A percentile compares a stretch with the other conserved stretches of the same genome.
Conservation (phyloP, 2,888 invertebrate species). For the Tetranychus piercei region DNA sequence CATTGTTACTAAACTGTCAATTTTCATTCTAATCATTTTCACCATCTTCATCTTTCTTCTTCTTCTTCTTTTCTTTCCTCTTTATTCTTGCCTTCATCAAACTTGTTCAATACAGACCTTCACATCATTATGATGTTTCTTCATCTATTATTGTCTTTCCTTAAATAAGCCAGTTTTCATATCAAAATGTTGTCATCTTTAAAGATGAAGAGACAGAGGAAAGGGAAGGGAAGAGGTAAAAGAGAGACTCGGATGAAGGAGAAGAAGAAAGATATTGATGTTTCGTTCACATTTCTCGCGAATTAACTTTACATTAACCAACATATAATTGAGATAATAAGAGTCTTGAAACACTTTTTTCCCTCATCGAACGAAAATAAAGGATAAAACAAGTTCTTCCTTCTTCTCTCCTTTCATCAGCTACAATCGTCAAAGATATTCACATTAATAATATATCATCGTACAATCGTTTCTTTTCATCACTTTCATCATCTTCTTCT, state of each 20-base stretch:
- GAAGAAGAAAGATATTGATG: neutral
- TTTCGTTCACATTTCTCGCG: neutral
- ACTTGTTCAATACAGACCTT: neutral
- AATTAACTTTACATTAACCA: neutral
- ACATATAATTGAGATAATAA: neutral
- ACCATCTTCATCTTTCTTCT: neutral
- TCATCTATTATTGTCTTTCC: neutral
- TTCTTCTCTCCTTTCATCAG: neutral
- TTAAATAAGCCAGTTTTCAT: neutral
- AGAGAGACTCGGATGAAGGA: neutral
- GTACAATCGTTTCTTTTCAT: neutral
- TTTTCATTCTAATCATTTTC: neutral
- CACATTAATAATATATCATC: neutral
- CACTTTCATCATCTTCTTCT: neutral
- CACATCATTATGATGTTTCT: neutral
- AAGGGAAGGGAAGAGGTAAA: neutral
- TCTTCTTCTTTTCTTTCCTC: neutral
- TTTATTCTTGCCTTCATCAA: neutral
- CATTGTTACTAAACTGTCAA: neutral
- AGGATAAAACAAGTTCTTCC: neutral
- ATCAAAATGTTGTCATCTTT: neutral
- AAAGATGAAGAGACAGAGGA: neutral
- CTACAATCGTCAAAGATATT: neutral
- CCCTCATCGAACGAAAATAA: neutral
- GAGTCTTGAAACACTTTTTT: neutral